These are phyloP conservation scores for Pteronura brasiliensis DNA, from an alignment of 2,113 vertebrate genomes.

Conservation along the genomic window DNA sequence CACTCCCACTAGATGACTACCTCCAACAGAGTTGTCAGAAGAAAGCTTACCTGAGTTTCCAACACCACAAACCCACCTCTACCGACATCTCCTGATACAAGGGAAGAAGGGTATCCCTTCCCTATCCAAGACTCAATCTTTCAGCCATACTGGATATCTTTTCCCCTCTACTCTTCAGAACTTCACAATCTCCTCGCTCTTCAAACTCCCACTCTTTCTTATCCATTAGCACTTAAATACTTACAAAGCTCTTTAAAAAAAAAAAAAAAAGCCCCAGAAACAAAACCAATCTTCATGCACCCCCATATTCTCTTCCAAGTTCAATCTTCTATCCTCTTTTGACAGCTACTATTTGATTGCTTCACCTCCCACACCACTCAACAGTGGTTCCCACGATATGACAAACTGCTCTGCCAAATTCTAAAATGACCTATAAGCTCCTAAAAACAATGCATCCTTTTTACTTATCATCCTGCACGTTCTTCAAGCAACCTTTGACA, in stretches of 20 bases:
- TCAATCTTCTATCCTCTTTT: not conserved
- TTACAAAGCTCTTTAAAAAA: not conserved
- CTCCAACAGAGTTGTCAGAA: not conserved
- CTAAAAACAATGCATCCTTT: not conserved
- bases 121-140: not conserved
- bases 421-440: not conserved
- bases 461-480: not conserved
- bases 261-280: not conserved
- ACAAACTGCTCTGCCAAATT: not conserved
- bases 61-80: not conserved
- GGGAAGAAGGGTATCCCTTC: not conserved
- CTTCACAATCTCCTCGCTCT: not conserved
- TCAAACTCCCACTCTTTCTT: not conserved
- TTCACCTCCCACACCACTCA: not conserved
- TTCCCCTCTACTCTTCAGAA: not conserved
- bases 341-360: not conserved
- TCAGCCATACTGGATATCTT: not conserved
- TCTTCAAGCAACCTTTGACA: not conserved
- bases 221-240: slow-evolving; percentile 9
- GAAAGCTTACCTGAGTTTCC: not conserved
- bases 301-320: not conserved
- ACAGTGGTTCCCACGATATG: not conserved
- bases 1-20: not conserved
- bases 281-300: not conserved
- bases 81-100: not conserved